Evolutionary conservation across 2,888 invertebrate species (phyloP), one percentile per base, ranked within the genome.

Genomic region (Chaetogeoica ovagalla): DNA sequence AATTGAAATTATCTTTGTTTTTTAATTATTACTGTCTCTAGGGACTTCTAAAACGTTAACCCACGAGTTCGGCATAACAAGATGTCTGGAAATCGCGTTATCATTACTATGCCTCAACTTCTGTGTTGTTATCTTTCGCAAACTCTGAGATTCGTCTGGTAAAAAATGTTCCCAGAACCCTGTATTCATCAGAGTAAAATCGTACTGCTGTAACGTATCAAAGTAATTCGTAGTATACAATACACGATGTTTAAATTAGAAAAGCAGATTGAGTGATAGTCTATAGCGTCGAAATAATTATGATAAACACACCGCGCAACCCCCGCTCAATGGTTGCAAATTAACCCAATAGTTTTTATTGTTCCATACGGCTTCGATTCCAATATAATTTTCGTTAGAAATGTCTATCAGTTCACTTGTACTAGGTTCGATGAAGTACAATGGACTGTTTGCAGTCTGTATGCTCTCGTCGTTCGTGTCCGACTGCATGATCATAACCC

Each of bases 351-450:
- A 69, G 23, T 81, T 75, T 39, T 57, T 60, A 55, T 81, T 55
- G 23, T 81, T 81, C 81, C 81, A 82, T 52, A 71, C 87, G 83
- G 92, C 92, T 85, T 97, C 95, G 7, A 97, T 88, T 0, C 92
- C 90, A 52, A 92, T 89, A 84, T 95, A 96, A 82, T 90, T 88
- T 3, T 88, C 86, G 37, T 89, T 88, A 62, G 87, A 85, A 0
- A 91, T 85, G 0, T 90, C 88, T 83, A 91, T 89, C 0, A 87
- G 85, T 21, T 89, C 88, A 0, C 96, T 97, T 0, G 95, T 93
- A 21, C 92, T 90, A 1, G 96, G 91, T 84, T 97, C 97, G 60
- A 97, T 91, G 86, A 96, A 97, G 86, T 92, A 90, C 0, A 91
- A 90, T 11, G 48, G 13, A 48, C 48, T 11, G 82, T 9, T 2